Evolutionary conservation across 2,797 vertebrate genomes (phyloP).

Genomic region (Anguilla anguilla): DNA sequence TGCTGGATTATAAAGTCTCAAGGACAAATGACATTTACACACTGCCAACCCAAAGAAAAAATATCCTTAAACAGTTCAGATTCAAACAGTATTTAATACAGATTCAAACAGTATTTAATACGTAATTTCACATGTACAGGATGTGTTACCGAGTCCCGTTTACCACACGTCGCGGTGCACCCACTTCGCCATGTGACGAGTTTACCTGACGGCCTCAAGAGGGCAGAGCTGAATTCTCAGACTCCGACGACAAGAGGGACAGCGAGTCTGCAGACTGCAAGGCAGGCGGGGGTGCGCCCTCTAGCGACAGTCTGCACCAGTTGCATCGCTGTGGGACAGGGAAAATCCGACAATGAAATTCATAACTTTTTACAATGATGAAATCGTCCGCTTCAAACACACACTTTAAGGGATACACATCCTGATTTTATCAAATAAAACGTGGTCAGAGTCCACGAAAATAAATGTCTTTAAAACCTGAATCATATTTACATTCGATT

Average conservation of each 20-base stretch:
- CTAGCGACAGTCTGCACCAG: constrained; percentile 61
- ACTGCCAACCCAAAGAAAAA: neutral
- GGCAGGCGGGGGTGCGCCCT: constrained; percentile 59
- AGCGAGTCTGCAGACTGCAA: constrained; percentile 49
- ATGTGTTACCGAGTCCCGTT: neutral
- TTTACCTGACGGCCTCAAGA: constrained; percentile 71
- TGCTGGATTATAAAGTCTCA: neutral
- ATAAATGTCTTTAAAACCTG: neutral
- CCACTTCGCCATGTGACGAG: constrained; percentile 42
- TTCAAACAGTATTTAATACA: neutral
- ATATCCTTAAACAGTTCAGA: neutral
- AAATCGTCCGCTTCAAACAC: constrained; percentile 16
- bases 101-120: neutral
- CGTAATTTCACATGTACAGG: neutral
- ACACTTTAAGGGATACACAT: neutral
- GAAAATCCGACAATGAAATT: constrained; percentile 76
- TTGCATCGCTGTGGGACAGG: constrained; percentile 76
- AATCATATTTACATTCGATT: constrained; percentile 1
- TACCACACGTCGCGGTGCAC: constrained; percentile 58
- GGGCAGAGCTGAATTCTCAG: constrained; percentile 46
- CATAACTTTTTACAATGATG: constrained; percentile 37
- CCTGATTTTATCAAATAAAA: neutral
- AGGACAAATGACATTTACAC: neutral
- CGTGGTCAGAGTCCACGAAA: neutral
- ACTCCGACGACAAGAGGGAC: constrained; percentile 43